phyloP scores from a whole-genome alignment of 2,113 vertebrate species.

The Sarotherodon lohbergeri region DNA sequence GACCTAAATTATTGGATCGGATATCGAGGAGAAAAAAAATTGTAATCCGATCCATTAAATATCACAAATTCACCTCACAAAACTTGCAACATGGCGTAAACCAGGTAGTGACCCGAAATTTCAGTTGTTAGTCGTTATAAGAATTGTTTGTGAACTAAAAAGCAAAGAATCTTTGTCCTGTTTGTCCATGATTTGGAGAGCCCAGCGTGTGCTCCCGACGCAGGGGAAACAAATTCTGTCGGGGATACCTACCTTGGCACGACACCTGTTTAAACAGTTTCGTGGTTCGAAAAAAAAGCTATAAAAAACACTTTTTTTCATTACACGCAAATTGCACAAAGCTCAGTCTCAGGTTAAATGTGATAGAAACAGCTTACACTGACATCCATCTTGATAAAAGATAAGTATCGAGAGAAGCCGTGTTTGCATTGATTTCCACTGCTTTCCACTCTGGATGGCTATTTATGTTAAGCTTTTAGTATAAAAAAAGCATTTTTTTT shows the following conservation, averaged over 20 bases:
- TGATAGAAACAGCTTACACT: background rate
- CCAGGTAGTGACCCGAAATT: background rate
- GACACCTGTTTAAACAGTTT: background rate
- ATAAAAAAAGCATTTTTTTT: no score
- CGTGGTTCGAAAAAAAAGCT: background rate
- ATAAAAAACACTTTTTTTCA: rapidly evolving
- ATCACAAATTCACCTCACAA: background rate
- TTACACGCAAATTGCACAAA: background rate
- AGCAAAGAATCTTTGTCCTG: background rate
- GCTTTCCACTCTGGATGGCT: background rate
- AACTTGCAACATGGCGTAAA: background rate
- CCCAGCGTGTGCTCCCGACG: rapidly evolving
- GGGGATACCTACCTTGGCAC: background rate
- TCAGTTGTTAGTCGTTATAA: background rate
- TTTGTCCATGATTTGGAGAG: background rate
- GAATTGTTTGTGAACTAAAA: background rate
- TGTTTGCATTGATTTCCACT: background rate
- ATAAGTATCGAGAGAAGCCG: background rate
- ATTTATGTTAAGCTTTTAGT: no score
- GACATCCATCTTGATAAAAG: background rate
- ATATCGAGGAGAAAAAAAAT: rapidly evolving
- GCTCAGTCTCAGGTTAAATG: background rate
- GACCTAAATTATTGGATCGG: background rate
- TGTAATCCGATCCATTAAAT: rapidly evolving
- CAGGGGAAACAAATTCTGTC: background rate